Base-by-base conservation (phyloP, 2,888 invertebrate genomes). In the Trachelus iudaicus region DNA sequence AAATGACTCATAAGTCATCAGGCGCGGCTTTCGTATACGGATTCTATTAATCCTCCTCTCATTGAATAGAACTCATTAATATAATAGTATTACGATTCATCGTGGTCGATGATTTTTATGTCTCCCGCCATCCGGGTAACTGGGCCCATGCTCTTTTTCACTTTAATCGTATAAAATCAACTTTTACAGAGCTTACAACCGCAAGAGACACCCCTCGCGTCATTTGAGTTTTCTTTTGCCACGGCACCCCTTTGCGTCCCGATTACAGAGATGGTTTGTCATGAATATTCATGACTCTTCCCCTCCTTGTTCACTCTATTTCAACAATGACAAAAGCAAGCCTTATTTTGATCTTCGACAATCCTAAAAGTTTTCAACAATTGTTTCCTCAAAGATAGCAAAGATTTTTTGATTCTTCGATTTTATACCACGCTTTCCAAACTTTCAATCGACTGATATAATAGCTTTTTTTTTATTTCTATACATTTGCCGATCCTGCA, bases 181-280 rank as follows among this genome's bases (percentile, higher is more conserved):
- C 69, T 11, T n/a, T n/a, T 78, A 35, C 68, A 73, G 69, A 75
- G 69, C 71, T 75, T 77, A 30, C 30, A 13, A 75, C 71, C 56
- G 56, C 56, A 56, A 56, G 3, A 23, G 56, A 56, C 23, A 9
- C 2, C 56, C 56, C 23, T 23, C 56, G 56, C 15, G 37, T 35
- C 34, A 69, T 73, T 34, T 80, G 73, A 23, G 56, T 69, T 73
- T 76, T 73, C 69, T 75, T 78, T 81, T 78, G 73, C 12, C 75
- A 75, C 78, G 68, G 69, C 79, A 80, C 77, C 79, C 77, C 73
- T 80, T 77, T 79, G 73, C 81, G 81, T 56, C 9, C 56, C 23
- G 56, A 56, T 56, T 56, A 56, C 23, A 9, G 56, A 56, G 56
- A 23, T 23, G 9, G 23, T 56, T 56, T 56, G 0, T 56, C 56